These are phyloP conservation scores for Melozone crissalis DNA, from an alignment of 2,113 vertebrate genomes.

Conservation along the genomic window DNA sequence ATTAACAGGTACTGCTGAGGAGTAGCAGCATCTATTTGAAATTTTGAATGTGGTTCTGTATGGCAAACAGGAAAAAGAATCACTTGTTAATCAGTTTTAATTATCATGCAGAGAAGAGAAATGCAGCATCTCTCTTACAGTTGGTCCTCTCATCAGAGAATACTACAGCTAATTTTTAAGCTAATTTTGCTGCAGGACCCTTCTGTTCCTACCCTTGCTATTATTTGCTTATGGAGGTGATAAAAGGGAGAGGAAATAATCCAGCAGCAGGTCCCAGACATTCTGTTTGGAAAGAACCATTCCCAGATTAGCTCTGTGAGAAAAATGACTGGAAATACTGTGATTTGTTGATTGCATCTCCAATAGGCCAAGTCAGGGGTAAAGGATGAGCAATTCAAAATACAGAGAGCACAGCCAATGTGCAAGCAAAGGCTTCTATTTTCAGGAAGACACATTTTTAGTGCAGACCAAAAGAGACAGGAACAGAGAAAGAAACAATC, in stretches of 20 bases:
- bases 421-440: slow-evolving; percentile 11
- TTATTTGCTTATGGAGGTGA: background rate
- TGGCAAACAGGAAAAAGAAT: background rate
- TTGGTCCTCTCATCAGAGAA: background rate
- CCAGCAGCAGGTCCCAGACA: background rate
- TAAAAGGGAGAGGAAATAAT: background rate
- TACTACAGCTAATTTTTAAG: background rate
- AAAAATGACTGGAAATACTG: slow-evolving; percentile 29
- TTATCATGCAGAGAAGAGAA: background rate
- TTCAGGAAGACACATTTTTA: slow-evolving; percentile 23
- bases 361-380: background rate
- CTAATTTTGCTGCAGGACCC: background rate
- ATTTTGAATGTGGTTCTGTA: background rate
- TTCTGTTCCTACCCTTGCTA: background rate
- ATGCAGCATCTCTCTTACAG: background rate
- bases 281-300: background rate
- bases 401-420: background rate
- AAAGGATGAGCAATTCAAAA: slow-evolving; percentile 10
- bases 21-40: background rate
- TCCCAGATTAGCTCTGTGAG: background rate
- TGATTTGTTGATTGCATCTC: background rate
- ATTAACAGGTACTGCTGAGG: background rate
- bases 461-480: background rate
- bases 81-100: background rate
- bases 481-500: slow-evolving; percentile 12